phyloP scores from a whole-genome alignment of 2,888 invertebrate species.

The Dynastes hyllus region DNA sequence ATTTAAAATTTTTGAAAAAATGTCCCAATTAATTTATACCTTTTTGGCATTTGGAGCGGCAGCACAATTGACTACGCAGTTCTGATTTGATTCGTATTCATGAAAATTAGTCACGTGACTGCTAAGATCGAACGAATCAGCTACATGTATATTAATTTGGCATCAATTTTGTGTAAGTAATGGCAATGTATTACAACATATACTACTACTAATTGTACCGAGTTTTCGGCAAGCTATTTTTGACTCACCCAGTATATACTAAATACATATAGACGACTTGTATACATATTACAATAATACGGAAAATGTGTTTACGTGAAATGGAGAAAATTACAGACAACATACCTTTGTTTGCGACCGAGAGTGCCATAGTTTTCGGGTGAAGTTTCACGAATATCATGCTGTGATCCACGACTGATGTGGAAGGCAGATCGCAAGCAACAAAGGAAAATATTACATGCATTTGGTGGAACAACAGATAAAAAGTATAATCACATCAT shows the following conservation, averaged over 20 bases:
- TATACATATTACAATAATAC: neutral
- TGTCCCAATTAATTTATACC: too few species aligned
- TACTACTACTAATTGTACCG: too few species aligned
- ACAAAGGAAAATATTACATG: conserved; percentile 62
- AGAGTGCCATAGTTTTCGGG: conserved; percentile 81
- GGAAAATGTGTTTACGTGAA: conserved; percentile 8
- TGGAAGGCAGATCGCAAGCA: conserved; percentile 53
- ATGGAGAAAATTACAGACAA: conserved; percentile 58
- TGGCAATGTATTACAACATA: too few species aligned
- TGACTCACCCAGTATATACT: neutral
- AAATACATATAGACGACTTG: neutral
- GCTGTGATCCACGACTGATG: conserved; percentile 82
- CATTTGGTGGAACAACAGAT: conserved; percentile 56
- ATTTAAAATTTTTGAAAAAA: too few species aligned
- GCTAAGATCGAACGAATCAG: too few species aligned
- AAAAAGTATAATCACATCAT: conserved; percentile 43
- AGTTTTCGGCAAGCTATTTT: too few species aligned
- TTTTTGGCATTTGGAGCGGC: too few species aligned
- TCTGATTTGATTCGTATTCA: too few species aligned
- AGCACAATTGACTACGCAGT: too few species aligned
- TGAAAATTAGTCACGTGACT: too few species aligned
- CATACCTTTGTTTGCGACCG: conserved; percentile 85
- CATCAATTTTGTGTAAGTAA: too few species aligned
- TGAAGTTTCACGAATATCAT: conserved; percentile 83
- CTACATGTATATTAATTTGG: too few species aligned